Evolutionary conservation across 2,113 vertebrate species (phyloP).

Genomic region (Oenanthe melanoleuca): DNA sequence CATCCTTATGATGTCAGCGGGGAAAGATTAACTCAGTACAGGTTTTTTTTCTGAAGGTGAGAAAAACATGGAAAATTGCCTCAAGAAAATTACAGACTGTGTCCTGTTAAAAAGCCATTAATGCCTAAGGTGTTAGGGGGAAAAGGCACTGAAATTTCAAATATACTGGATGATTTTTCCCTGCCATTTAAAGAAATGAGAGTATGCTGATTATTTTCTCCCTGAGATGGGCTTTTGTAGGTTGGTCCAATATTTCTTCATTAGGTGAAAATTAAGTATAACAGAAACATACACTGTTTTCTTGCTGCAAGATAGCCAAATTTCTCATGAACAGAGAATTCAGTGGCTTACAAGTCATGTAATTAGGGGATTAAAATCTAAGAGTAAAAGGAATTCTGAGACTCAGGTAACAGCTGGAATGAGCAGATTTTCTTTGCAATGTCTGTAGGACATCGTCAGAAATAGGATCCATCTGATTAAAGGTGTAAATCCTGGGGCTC

Average conservation of each 20-base stretch:
- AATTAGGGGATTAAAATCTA: conserved; percentile 48
- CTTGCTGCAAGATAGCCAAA: not conserved
- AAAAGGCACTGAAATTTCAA: not conserved
- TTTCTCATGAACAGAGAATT: not conserved
- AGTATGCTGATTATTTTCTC: conserved; percentile 12
- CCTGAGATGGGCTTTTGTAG: not conserved
- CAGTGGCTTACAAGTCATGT: not conserved
- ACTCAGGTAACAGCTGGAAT: not conserved
- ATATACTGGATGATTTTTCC: not conserved
- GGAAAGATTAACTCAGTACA: not conserved
- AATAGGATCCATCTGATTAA: not conserved
- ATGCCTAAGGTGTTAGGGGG: not conserved
- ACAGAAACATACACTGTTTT: not conserved
- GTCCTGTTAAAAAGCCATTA: conserved; percentile 32
- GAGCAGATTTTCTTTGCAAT: not conserved
- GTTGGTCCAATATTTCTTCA: not conserved
- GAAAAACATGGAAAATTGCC: conserved; percentile 39
- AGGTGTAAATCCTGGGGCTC: not conserved
- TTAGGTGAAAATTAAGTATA: not conserved
- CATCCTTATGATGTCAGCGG: conserved; percentile 2
- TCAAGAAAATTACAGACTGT: conserved; percentile 25
- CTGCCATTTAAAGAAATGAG: not conserved
- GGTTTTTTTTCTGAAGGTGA: not conserved
- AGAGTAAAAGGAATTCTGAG: not conserved
- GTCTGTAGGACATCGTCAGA: not conserved